Conservation (phyloP, 2,888 invertebrate species). For the Tetragnatha montana region DNA sequence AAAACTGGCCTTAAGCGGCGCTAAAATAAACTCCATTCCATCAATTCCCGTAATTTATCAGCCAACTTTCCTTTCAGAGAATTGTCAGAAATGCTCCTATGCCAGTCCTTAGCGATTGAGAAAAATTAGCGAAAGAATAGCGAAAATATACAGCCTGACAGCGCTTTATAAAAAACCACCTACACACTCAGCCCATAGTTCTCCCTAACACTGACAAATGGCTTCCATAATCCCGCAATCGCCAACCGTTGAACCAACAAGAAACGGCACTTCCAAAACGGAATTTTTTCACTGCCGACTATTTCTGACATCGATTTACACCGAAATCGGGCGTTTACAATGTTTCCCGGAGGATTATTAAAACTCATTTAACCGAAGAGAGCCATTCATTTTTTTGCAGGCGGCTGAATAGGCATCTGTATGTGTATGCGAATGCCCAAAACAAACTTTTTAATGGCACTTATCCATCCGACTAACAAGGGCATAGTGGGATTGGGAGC, state of each 20-base stretch:
- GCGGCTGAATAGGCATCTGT: constrained; percentile 35
- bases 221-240: constrained; percentile 33
- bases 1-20: no score
- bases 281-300: constrained; percentile 15
- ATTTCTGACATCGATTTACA: constrained; percentile 50
- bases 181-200: constrained; percentile 15
- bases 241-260: constrained; percentile 28
- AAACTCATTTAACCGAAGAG: constrained; percentile 57
- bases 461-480: constrained; percentile 33
- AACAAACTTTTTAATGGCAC: constrained; percentile 54
- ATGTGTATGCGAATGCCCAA: constrained; percentile 19
- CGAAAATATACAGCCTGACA: neutral
- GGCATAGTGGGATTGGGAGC: neutral
- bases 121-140: neutral
- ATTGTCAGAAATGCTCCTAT: neutral
- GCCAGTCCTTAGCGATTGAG: neutral
- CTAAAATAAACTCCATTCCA: neutral
- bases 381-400: constrained; percentile 44
- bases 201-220: constrained; percentile 48
- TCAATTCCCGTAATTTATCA: neutral
- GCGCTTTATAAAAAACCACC: constrained; percentile 6
- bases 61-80: neutral
- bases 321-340: constrained; percentile 39
- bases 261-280: constrained; percentile 42
- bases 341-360: constrained; percentile 55